phyloP scores from a whole-genome alignment of 2,797 vertebrate genomes.

The Pygocentrus nattereri region DNA sequence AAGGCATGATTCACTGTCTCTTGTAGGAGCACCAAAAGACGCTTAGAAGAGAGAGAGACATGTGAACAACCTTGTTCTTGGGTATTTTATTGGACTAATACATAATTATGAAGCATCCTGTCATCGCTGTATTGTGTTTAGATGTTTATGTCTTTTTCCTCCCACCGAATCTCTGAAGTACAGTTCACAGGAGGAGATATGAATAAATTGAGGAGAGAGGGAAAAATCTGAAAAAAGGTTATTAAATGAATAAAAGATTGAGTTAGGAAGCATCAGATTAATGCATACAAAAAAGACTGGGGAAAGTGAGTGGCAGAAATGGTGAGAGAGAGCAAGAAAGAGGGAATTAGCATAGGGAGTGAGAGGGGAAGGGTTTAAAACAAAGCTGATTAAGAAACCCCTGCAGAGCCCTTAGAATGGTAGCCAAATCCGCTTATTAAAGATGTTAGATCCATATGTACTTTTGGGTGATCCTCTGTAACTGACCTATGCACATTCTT shows the following conservation, averaged over 20 bases:
- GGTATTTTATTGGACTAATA: background rate
- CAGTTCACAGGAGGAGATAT: background rate
- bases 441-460: background rate
- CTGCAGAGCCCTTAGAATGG: background rate
- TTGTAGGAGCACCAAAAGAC: background rate
- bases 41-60: too few relatives aligned
- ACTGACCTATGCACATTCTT: background rate
- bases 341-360: slow-evolving; percentile 28
- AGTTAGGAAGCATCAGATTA: background rate
- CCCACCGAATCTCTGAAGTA: background rate
- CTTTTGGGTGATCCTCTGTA: background rate
- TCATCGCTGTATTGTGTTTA: background rate
- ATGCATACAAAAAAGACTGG: background rate
- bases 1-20: background rate
- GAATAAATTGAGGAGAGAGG: background rate
- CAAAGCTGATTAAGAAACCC: slow-evolving; percentile 35
- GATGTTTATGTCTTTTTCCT: background rate
- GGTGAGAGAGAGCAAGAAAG: background rate
- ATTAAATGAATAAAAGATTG: background rate
- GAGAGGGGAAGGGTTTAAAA: slow-evolving; percentile 19
- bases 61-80: background rate
- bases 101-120: slow-evolving; percentile 2
- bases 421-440: slow-evolving; percentile 16
- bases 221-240: background rate
- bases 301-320: background rate